Conservation (phyloP, 2,888 invertebrate genomes). For the Stomorhina lunata region DNA sequence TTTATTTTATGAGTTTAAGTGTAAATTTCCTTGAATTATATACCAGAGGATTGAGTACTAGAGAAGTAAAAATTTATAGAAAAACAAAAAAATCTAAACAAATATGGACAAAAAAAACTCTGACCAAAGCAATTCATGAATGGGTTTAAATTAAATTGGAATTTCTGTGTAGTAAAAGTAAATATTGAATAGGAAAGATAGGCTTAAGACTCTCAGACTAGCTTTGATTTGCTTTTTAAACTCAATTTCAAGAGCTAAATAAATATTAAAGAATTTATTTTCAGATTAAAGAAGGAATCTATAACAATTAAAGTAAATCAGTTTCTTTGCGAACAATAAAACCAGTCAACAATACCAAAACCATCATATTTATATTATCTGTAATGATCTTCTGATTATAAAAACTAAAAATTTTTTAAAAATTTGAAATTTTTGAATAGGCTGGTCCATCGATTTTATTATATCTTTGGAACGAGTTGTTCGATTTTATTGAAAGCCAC, state of each 20-base stretch:
- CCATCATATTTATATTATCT: too few species aligned
- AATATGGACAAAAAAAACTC: constrained; percentile 32
- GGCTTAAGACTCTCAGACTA: background rate
- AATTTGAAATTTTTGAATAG: too few species aligned
- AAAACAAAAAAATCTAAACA: constrained; percentile 18
- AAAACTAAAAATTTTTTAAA: too few species aligned
- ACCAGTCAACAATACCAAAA: too few species aligned
- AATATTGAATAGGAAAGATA: too few species aligned
- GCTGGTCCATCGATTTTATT: too few species aligned
- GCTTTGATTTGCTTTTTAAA: constrained; percentile 1
- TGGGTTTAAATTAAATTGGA: constrained; percentile 14
- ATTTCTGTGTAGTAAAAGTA: background rate
- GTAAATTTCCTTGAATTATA: constrained; percentile 61
- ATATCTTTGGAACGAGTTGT: too few species aligned
- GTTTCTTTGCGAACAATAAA: too few species aligned
- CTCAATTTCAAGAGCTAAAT: constrained; percentile 48
- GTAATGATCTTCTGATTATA: too few species aligned
- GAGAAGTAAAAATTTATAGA: background rate
- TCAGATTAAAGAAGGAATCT: constrained; percentile 1
- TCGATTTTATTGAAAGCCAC: too few species aligned
- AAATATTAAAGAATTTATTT: constrained; percentile 40
- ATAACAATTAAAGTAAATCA: constrained; percentile 5
- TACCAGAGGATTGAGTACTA: constrained; percentile 18
- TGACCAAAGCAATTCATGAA: constrained; percentile 54
- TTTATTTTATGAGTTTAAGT: constrained; percentile 66